Evolutionary conservation across 2,888 invertebrate species (phyloP).

Genomic region (Epinotia demarniana): DNA sequence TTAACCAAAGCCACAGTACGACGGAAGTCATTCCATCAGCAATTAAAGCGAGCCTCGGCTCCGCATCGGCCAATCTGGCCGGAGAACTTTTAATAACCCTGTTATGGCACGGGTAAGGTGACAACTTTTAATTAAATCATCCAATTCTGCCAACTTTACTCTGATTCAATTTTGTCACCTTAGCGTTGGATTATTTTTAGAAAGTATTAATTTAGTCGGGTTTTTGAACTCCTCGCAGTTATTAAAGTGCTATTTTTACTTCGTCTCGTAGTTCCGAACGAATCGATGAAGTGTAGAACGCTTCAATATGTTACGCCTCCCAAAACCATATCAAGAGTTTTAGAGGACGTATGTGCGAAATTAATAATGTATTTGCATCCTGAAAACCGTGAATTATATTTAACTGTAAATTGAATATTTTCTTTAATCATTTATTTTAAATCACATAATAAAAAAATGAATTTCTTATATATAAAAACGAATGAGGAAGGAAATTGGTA

Average conservation of each 20-base stretch:
- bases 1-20: neutral
- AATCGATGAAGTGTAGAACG: neutral
- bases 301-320: too few relatives aligned
- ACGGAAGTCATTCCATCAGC: slow-evolving; percentile 6
- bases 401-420: too few relatives aligned
- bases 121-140: slow-evolving; percentile 44
- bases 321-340: too few relatives aligned
- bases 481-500: too few relatives aligned
- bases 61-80: slow-evolving; percentile 37
- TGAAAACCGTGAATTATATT: too few relatives aligned
- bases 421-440: too few relatives aligned
- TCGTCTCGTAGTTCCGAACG: neutral
- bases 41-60: slow-evolving; percentile 27
- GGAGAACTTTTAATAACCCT: slow-evolving; percentile 40
- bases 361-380: too few relatives aligned
- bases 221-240: neutral
- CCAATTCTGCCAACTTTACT: slow-evolving; percentile 25
- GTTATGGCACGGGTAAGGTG: slow-evolving; percentile 37
- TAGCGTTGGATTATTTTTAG: slow-evolving; percentile 4
- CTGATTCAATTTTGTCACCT: slow-evolving; percentile 28
- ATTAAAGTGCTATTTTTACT: neutral
- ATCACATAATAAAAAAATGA: too few relatives aligned
- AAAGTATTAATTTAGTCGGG: neutral
- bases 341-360: too few relatives aligned
- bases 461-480: too few relatives aligned